Conservation (phyloP, 2,113 vertebrate genomes). For the Elgaria multicarinata region DNA sequence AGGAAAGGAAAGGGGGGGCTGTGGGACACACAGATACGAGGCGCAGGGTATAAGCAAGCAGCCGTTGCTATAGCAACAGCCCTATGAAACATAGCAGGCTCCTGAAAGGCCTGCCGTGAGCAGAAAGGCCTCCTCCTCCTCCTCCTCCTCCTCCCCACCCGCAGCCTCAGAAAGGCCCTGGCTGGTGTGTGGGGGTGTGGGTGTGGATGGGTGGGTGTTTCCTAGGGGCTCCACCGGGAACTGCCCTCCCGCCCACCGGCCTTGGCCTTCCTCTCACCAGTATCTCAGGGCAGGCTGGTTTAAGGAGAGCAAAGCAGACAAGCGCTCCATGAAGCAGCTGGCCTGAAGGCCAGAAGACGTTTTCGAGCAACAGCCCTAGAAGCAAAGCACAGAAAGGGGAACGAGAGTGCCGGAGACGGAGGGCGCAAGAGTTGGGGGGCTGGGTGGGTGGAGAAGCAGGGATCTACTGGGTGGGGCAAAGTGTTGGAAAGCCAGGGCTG, state of each 20-base stretch:
- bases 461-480: background rate
- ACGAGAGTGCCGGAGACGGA: background rate
- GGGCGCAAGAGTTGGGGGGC: too few species aligned
- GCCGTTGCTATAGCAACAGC: slow-evolving; percentile 79
- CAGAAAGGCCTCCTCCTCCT: slow-evolving; percentile 31
- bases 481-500: too few species aligned
- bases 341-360: background rate
- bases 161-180: background rate
- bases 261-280: background rate
- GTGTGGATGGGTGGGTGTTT: too few species aligned
- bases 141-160: too few species aligned
- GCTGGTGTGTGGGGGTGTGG: too few species aligned
- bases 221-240: background rate
- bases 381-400: background rate
- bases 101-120: slow-evolving; percentile 78
- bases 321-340: background rate
- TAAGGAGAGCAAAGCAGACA: too few species aligned
- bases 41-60: slow-evolving; percentile 72
- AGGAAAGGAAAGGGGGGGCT: slow-evolving; percentile 44
- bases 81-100: slow-evolving; percentile 81
- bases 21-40: slow-evolving; percentile 58
- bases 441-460: background rate
- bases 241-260: slow-evolving; percentile 18
- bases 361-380: background rate
- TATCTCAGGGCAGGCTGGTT: background rate